A percentile compares a stretch with the other conserved stretches of the same genome.
Evolutionary conservation across 2,888 invertebrate species (phyloP).

Genomic region (Lasius fuliginosus): DNA sequence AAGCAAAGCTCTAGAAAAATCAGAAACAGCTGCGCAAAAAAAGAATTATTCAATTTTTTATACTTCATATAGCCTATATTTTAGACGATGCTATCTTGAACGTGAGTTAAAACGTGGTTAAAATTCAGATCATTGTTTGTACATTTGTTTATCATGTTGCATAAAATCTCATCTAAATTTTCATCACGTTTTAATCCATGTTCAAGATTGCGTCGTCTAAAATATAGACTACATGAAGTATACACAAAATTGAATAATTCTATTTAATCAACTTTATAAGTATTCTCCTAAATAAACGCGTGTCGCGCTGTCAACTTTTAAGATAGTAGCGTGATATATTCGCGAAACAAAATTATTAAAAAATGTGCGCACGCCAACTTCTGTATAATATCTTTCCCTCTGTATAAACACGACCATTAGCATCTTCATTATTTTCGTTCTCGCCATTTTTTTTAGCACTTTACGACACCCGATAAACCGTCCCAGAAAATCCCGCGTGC

Average conservation of each 20-base stretch:
- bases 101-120: background rate
- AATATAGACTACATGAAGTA: background rate
- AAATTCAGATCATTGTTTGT: background rate
- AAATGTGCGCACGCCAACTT: background rate
- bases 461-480: constrained; percentile 58
- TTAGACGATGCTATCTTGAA: constrained; percentile 9
- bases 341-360: constrained; percentile 4
- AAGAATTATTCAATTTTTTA: constrained; percentile 20
- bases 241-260: constrained; percentile 8
- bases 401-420: constrained; percentile 22
- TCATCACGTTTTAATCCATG: background rate
- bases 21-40: background rate
- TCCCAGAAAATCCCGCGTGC: constrained; percentile 44
- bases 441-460: constrained; percentile 1
- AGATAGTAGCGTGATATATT: constrained; percentile 7
- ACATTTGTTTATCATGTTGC: background rate
- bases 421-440: constrained; percentile 42
- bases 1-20: background rate
- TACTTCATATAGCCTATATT: background rate
- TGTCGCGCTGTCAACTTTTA: background rate
- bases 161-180: background rate
- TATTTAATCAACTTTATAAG: constrained; percentile 18
- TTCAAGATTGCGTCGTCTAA: constrained; percentile 7
- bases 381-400: background rate
- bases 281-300: constrained; percentile 9